These are phyloP conservation scores for Pelobates fuscus DNA, from an alignment of 2,113 vertebrate genomes.

Conservation along the genomic window DNA sequence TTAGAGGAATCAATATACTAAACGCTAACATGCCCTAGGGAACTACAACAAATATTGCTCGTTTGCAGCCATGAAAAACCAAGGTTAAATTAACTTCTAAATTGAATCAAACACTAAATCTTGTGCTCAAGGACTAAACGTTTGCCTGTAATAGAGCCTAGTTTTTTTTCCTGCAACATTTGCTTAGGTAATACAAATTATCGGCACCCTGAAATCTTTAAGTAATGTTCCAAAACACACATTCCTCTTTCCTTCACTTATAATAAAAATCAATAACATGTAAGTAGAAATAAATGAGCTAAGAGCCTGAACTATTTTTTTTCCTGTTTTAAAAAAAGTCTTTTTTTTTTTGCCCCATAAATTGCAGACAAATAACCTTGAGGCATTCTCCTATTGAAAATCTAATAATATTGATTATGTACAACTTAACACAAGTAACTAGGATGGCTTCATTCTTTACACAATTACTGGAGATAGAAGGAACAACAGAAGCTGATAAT, in stretches of 20 bases:
- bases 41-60: conserved; percentile 43
- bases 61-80: conserved; percentile 29
- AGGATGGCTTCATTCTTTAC: background rate
- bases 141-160: background rate
- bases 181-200: conserved; percentile 15
- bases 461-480: background rate
- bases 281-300: conserved; percentile 21
- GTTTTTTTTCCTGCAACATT: conserved; percentile 14
- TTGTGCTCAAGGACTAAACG: background rate
- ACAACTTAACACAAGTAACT: background rate
- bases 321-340: background rate
- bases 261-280: conserved; percentile 24
- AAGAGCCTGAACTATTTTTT: conserved; percentile 13
- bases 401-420: conserved; percentile 29
- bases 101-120: conserved; percentile 49
- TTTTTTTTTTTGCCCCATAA: background rate
- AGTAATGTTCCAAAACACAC: background rate
- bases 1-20: conserved; percentile 40
- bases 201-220: background rate
- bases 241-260: background rate
- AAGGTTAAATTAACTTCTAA: conserved; percentile 48
- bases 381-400: background rate
- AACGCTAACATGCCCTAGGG: conserved; percentile 36
- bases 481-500: background rate
- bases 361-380: conserved; percentile 25